A percentile compares a stretch with the other conserved stretches of the same genome.
phyloP scores from a whole-genome alignment of 2,113 vertebrate species.

The Amphilophus citrinellus region DNA sequence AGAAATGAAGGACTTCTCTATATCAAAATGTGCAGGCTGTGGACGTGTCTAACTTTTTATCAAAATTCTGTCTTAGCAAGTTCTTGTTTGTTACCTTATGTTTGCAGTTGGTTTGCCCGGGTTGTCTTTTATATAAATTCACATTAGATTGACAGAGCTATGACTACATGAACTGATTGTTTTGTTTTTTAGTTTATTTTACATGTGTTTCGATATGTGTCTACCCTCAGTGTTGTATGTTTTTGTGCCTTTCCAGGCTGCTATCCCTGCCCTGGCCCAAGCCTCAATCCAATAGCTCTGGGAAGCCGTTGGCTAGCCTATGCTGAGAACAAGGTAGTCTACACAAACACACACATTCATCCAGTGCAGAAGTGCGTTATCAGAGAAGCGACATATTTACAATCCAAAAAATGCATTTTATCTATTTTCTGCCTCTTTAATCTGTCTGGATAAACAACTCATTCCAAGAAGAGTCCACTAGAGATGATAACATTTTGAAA shows the following conservation, averaged over 20 bases:
- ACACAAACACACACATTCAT: conserved; percentile 32
- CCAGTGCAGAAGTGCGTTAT: conserved; percentile 48
- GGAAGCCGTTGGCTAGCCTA: conserved; percentile 98
- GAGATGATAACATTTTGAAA: conserved; percentile 72
- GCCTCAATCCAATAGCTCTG: conserved; percentile 95
- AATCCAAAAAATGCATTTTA: conserved; percentile 62
- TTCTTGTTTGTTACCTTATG: no score
- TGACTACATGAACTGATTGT: no score
- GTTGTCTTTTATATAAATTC: no score
- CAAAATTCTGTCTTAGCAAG: no score
- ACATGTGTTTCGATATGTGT: background rate
- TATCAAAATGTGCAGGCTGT: no score
- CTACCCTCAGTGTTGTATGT: background rate
- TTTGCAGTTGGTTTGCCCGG: no score
- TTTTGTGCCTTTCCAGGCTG: conserved; percentile 87
- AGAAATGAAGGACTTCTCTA: no score
- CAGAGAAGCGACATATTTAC: conserved; percentile 67
- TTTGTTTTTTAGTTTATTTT: background rate
- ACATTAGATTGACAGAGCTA: no score
- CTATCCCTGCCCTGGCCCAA: conserved; percentile 96
- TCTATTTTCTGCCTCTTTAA: conserved; percentile 69
- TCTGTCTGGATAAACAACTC: conserved; percentile 72
- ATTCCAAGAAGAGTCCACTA: conserved; percentile 71
- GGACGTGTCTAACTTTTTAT: no score
- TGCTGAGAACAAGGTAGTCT: conserved; percentile 96